Conservation (phyloP, 2,888 invertebrate species). For the Celastrina argiolus region DNA sequence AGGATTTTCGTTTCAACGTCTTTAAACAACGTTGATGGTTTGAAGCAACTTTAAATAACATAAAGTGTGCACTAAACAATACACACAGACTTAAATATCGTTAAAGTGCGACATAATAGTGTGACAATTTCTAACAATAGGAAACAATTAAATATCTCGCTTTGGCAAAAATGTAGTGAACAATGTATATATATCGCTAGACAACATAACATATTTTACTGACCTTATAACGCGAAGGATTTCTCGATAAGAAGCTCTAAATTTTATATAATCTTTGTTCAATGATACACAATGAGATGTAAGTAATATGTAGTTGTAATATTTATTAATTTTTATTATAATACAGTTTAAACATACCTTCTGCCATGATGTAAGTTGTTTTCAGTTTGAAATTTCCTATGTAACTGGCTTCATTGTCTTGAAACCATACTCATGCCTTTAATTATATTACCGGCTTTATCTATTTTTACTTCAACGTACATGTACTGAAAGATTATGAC, state of each 20-base stretch:
- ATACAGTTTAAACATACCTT: constrained; percentile 33
- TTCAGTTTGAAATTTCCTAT: constrained; percentile 34
- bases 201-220: background rate
- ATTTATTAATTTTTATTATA: background rate
- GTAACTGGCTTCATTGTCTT: constrained; percentile 40
- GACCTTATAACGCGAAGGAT: background rate
- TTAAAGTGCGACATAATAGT: background rate
- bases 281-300: background rate
- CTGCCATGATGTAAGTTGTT: constrained; percentile 38
- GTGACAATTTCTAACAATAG: background rate
- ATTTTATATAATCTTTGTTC: background rate
- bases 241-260: constrained; percentile 4
- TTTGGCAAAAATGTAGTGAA: background rate
- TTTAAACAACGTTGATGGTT: too few species aligned
- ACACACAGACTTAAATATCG: background rate
- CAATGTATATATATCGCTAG: background rate
- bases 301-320: background rate
- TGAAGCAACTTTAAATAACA: too few species aligned
- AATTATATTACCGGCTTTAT: constrained; percentile 52
- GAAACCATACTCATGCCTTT: constrained; percentile 45
- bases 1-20: too few species aligned
- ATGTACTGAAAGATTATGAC: constrained; percentile 25
- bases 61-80: too few species aligned
- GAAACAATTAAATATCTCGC: background rate
- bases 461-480: constrained; percentile 34